These are phyloP conservation scores for Karalla daura DNA, from an alignment of 2,797 vertebrate genomes.

Conservation along the genomic window DNA sequence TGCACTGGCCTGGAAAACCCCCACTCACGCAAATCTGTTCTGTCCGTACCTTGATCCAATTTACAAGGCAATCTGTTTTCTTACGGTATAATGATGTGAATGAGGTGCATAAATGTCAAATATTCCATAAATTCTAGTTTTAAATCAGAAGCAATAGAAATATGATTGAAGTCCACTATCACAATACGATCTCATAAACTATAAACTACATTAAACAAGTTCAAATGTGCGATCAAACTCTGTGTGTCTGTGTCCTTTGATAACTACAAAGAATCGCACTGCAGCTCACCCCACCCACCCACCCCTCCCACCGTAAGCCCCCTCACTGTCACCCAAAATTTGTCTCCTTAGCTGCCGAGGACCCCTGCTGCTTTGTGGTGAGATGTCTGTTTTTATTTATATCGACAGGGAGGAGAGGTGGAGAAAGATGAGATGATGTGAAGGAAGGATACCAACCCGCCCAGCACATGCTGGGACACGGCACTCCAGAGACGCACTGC, in stretches of 20 bases:
- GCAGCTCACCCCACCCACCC: not conserved
- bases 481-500: slow-evolving; percentile 73
- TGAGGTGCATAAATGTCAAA: not conserved
- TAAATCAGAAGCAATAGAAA: too few species aligned
- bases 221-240: not conserved
- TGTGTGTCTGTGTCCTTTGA: slow-evolving; percentile 21
- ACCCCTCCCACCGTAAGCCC: slow-evolving; percentile 5
- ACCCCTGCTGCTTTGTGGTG: slow-evolving; percentile 57
- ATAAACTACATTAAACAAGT: not conserved
- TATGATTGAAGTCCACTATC: too few species aligned
- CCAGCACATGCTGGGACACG: slow-evolving; percentile 66
- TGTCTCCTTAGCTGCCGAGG: slow-evolving; percentile 35
- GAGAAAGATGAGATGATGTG: slow-evolving; percentile 75
- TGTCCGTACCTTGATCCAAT: too few species aligned
- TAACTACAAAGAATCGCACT: slow-evolving; percentile 29
- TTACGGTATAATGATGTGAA: too few species aligned
- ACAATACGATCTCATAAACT: too few species aligned
- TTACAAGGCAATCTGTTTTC: too few species aligned
- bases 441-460: slow-evolving; percentile 53
- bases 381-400: slow-evolving; percentile 81
- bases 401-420: slow-evolving; percentile 67
- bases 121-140: not conserved
- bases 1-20: too few species aligned
- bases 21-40: too few species aligned
- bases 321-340: slow-evolving; percentile 9